Percentiles rank a stretch among this genome's conserved stretches.
Evolutionary conservation across 2,888 invertebrate species (phyloP).

Genomic region (Papilio elwesi): DNA sequence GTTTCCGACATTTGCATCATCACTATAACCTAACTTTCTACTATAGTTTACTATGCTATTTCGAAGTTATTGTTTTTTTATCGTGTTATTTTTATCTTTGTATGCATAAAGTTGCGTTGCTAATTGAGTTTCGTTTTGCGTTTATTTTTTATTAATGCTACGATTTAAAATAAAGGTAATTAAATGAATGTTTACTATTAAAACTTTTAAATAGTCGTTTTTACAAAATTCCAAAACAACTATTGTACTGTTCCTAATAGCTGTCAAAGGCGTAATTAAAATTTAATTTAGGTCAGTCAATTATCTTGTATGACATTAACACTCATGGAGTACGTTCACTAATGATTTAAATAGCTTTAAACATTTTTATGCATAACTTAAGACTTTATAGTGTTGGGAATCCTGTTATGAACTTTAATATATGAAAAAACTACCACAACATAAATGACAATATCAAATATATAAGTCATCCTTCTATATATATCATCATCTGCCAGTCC

Average conservation of each 20-base stretch:
- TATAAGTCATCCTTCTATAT: no score
- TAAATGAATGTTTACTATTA: neutral
- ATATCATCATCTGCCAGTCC: no score
- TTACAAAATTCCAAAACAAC: neutral
- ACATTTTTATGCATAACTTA: no score
- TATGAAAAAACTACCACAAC: no score
- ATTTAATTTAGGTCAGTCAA: neutral
- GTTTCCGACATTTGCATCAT: constrained; percentile 54
- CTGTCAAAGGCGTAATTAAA: neutral
- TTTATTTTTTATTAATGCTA: neutral
- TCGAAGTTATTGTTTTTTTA: constrained; percentile 41
- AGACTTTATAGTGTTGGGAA: no score
- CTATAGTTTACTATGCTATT: constrained; percentile 39
- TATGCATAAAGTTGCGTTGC: neutral
- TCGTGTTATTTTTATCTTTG: constrained; percentile 34
- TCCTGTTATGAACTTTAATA: no score
- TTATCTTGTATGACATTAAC: neutral
- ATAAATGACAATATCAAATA: no score
- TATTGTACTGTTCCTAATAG: neutral
- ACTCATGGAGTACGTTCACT: neutral
- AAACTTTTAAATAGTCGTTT: neutral
- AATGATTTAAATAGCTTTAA: neutral
- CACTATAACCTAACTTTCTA: constrained; percentile 69
- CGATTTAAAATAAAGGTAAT: neutral
- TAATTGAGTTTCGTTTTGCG: neutral